Conservation (phyloP, 2,113 vertebrate species). For the Herpetotheres cachinnans region DNA sequence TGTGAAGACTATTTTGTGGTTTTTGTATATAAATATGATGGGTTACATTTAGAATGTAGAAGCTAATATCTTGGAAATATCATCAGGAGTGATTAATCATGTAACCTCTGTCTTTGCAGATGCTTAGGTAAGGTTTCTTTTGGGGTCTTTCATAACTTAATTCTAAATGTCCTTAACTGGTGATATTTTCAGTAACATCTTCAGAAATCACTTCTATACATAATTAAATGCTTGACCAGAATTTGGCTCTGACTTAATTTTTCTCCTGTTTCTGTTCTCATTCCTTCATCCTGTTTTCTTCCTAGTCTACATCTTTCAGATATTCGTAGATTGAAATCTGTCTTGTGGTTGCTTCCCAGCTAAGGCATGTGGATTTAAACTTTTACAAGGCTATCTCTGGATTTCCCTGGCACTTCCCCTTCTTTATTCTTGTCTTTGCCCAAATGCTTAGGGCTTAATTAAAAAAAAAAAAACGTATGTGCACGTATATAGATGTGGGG, state of each 20-base stretch:
- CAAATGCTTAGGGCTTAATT: background rate
- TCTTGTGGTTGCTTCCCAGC: background rate
- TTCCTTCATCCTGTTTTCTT: background rate
- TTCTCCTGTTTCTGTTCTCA: background rate
- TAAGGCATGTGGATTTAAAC: background rate
- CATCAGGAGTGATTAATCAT: background rate
- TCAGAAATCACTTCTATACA: background rate
- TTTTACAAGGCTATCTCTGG: background rate
- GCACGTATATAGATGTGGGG: background rate
- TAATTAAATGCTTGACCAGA: background rate
- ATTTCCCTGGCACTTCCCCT: background rate
- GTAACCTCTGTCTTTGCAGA: background rate
- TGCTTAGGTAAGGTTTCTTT: background rate
- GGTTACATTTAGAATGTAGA: background rate
- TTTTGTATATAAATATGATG: background rate
- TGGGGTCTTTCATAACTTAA: background rate
- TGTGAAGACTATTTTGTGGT: background rate
- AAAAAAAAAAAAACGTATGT: background rate
- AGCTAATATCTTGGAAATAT: background rate
- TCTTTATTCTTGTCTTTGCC: background rate
- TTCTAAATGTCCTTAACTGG: background rate
- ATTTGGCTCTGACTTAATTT: background rate
- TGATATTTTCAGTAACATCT: background rate
- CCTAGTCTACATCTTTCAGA: background rate
- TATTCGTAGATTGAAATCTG: background rate